Conservation (phyloP, 2,113 vertebrate genomes). For the Chlorocebus sabaeus region DNA sequence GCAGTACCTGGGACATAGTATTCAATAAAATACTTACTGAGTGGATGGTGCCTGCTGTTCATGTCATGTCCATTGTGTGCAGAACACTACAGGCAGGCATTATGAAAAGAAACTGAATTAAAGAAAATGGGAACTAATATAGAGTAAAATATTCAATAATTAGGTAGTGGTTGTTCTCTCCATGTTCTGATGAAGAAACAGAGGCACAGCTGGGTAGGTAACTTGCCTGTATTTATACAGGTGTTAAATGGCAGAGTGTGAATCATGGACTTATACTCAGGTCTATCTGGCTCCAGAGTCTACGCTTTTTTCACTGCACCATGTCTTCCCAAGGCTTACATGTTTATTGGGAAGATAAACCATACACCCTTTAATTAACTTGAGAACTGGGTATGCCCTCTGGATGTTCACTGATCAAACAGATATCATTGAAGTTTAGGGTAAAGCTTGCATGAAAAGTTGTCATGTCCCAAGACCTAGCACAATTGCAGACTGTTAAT, state of each 20-base stretch:
- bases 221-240: neutral
- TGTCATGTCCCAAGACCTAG: neutral
- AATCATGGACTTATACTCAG: neutral
- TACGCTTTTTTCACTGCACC: neutral
- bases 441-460: neutral
- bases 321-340: neutral
- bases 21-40: neutral
- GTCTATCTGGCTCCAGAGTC: neutral
- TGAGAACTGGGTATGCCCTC: neutral
- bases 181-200: neutral
- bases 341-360: neutral
- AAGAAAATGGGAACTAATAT: neutral
- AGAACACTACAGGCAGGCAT: neutral
- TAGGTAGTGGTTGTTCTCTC: neutral
- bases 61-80: neutral
- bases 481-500: neutral
- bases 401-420: neutral
- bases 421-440: neutral
- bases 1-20: neutral
- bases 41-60: neutral
- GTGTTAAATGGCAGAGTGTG: neutral
- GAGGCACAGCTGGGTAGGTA: neutral
- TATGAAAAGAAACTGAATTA: neutral
- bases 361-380: neutral
- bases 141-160: neutral